These are phyloP conservation scores for Branchinecta sandiegonensis DNA, from an alignment of 2,888 invertebrate species.

Conservation along the genomic window DNA sequence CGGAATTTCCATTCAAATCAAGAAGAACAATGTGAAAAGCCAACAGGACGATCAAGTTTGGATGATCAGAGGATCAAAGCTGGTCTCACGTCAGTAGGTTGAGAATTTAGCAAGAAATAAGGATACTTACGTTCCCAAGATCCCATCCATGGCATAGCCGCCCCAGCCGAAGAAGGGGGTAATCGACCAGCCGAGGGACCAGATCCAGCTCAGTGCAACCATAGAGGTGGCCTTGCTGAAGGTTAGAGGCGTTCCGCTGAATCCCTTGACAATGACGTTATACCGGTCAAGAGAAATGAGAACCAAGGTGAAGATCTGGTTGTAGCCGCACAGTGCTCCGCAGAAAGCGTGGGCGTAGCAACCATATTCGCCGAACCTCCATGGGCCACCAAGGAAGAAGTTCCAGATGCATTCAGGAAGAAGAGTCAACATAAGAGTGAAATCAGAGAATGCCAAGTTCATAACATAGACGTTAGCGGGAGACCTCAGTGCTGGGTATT, in stretches of 20 bases:
- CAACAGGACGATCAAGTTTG: too few species aligned
- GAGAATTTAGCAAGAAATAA: not conserved
- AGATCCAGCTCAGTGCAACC: conserved; percentile 32
- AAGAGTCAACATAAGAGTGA: conserved; percentile 32
- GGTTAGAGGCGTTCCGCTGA: conserved; percentile 30
- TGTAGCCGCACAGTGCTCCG: conserved; percentile 33
- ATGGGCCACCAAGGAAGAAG: conserved; percentile 27
- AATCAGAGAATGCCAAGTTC: conserved; percentile 32
- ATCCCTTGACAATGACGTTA: conserved; percentile 33
- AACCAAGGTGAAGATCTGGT: conserved; percentile 34
- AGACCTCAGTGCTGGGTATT: conserved; percentile 29
- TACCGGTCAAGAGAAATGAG: conserved; percentile 33
- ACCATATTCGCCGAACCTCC: conserved; percentile 31
- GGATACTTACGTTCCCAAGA: conserved; percentile 20
- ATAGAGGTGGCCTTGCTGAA: conserved; percentile 27
- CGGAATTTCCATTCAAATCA: too few species aligned
- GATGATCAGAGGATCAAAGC: too few species aligned
- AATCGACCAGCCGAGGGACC: conserved; percentile 31
- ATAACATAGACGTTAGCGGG: conserved; percentile 34
- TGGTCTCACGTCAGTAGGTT: too few species aligned
- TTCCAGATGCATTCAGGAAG: conserved; percentile 24
- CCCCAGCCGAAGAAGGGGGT: conserved; percentile 34
- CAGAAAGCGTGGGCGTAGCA: conserved; percentile 33
- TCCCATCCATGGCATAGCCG: conserved; percentile 23
- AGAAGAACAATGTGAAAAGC: too few species aligned